phyloP scores from a whole-genome alignment of 2,113 vertebrate species.

The Phalacrocorax carbo region DNA sequence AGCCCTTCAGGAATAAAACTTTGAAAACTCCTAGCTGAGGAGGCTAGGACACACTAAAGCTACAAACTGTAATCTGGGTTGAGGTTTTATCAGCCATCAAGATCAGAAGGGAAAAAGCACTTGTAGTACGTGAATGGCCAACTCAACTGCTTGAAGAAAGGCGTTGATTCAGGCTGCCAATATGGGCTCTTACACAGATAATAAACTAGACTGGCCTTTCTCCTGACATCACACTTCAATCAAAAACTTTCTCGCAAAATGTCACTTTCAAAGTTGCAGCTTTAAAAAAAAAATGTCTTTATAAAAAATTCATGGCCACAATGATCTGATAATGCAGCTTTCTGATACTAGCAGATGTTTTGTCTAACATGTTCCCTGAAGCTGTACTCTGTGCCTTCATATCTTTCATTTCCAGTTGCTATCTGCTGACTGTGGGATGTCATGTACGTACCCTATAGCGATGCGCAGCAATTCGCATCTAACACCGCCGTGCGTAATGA shows the following conservation, averaged over 20 bases:
- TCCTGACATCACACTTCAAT: constrained; percentile 76
- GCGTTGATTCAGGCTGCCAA: constrained; percentile 5
- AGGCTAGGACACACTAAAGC: background rate
- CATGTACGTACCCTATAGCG: constrained; percentile 85
- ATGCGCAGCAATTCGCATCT: constrained; percentile 81
- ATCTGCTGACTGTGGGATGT: constrained; percentile 86
- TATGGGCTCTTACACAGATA: constrained; percentile 12
- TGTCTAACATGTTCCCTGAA: constrained; percentile 88
- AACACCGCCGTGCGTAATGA: constrained; percentile 81
- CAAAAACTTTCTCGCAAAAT: constrained; percentile 77
- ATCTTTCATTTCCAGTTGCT: constrained; percentile 88
- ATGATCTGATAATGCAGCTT: constrained; percentile 85
- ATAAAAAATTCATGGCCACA: constrained; percentile 88
- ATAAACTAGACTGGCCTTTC: constrained; percentile 67
- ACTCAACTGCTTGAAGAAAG: background rate
- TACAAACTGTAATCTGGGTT: background rate
- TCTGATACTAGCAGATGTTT: constrained; percentile 91
- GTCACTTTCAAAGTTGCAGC: constrained; percentile 82
- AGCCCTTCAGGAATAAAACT: background rate
- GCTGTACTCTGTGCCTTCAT: constrained; percentile 82
- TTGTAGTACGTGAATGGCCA: background rate
- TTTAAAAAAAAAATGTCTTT: constrained; percentile 72
- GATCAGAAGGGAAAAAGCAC: background rate
- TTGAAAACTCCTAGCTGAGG: background rate
- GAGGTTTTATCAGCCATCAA: background rate